These are phyloP conservation scores for Drosophila koepferae DNA, from an alignment of 2,888 invertebrate species.

Conservation along the genomic window DNA sequence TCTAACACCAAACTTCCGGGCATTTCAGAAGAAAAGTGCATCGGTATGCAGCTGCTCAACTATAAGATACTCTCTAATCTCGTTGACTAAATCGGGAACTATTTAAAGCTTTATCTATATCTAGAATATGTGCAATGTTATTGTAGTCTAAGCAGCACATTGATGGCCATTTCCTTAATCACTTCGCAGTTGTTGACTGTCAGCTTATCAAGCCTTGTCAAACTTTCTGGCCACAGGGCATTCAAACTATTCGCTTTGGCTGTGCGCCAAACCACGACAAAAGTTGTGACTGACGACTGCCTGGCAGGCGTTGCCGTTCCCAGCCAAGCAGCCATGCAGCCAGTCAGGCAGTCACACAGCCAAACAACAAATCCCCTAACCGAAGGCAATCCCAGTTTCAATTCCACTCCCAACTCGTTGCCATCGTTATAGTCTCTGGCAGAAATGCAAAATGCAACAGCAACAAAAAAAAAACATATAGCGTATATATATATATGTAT, in stretches of 20 bases:
- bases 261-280: conserved; percentile 75
- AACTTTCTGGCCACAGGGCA: conserved; percentile 29
- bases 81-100: too few species aligned
- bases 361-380: conserved; percentile 37
- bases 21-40: conserved; percentile 15
- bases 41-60: conserved; percentile 13
- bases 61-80: conserved; percentile 10
- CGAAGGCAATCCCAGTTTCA: conserved; percentile 29
- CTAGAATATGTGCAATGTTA: too few species aligned
- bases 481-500: conserved; percentile 4
- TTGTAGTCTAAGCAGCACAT: not conserved
- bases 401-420: conserved; percentile 51
- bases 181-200: conserved; percentile 3
- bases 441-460: conserved; percentile 31
- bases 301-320: conserved; percentile 66
- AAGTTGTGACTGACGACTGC: conserved; percentile 79
- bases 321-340: conserved; percentile 29
- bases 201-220: conserved; percentile 28
- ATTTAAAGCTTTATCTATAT: too few species aligned
- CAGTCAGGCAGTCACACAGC: conserved; percentile 14
- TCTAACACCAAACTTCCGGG: conserved; percentile 76
- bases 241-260: conserved; percentile 67
- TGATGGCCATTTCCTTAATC: not conserved
- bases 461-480: conserved; percentile 1
- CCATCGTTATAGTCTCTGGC: conserved; percentile 59